Evolutionary conservation across 2,113 vertebrate species (phyloP).

Genomic region (Prionailurus viverrinus): DNA sequence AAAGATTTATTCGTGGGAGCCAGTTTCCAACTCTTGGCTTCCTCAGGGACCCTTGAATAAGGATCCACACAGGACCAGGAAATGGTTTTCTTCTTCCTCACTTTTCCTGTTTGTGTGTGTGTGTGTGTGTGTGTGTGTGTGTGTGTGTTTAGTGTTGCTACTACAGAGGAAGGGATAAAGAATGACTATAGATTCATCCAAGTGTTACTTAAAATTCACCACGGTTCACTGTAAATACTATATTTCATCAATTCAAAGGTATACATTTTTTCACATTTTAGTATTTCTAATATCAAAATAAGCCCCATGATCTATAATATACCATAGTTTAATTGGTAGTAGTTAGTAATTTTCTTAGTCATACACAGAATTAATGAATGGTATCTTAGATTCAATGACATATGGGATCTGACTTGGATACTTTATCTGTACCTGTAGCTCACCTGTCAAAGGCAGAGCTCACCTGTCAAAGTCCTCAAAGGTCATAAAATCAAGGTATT

Average conservation of each 20-base stretch:
- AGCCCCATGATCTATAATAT: neutral
- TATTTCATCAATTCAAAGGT: neutral
- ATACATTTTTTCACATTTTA: neutral
- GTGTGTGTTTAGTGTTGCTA: neutral
- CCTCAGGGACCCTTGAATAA: neutral
- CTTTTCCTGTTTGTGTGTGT: neutral
- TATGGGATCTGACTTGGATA: neutral
- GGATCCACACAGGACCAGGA: neutral
- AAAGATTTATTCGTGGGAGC: neutral
- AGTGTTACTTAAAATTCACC: neutral
- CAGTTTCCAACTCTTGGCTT: neutral
- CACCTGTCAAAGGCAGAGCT: neutral
- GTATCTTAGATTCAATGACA: neutral
- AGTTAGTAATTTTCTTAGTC: conserved; percentile 8
- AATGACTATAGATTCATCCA: neutral
- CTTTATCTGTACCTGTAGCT: neutral
- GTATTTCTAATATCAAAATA: neutral
- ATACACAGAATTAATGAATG: neutral
- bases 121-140: neutral
- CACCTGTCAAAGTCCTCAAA: neutral
- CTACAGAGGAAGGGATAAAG: neutral
- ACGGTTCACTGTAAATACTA: neutral
- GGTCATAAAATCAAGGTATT: neutral
- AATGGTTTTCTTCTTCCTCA: neutral
- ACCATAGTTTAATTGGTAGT: neutral